Conservation (phyloP, 2,888 invertebrate species). For the Patella pellucida region DNA sequence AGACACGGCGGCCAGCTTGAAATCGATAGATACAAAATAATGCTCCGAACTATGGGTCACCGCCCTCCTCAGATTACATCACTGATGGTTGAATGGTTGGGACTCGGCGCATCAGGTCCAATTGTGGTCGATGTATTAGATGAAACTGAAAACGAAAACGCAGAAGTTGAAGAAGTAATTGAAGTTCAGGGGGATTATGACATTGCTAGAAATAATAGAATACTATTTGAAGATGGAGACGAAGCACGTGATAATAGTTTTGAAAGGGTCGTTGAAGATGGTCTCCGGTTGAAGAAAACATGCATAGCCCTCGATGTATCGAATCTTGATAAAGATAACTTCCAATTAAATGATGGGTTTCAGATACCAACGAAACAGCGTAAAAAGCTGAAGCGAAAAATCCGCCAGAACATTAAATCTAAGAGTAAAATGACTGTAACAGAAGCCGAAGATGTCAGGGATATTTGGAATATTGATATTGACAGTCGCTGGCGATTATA, state of each 20-base stretch:
- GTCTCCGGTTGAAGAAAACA: background rate
- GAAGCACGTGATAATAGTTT: background rate
- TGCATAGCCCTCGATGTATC: background rate
- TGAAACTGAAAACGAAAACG: background rate
- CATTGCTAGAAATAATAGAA: background rate
- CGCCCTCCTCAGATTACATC: background rate
- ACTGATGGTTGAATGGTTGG: slow-evolving; percentile 3
- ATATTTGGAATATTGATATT: slow-evolving; percentile 55
- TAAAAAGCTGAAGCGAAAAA: slow-evolving; percentile 37
- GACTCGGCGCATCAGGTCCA: background rate
- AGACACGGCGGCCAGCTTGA: background rate
- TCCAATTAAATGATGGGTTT: background rate
- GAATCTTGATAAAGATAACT: background rate
- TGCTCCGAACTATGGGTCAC: background rate
- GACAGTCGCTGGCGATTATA: slow-evolving; percentile 73
- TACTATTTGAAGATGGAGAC: background rate
- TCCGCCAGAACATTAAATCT: slow-evolving; percentile 38
- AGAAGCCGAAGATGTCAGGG: slow-evolving; percentile 41
- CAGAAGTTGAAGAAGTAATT: slow-evolving; percentile 10
- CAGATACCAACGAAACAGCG: slow-evolving; percentile 29
- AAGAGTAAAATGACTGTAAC: slow-evolving; percentile 48
- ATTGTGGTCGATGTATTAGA: background rate
- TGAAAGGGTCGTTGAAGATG: background rate
- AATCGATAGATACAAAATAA: background rate
- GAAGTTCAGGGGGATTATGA: background rate